phyloP scores from a whole-genome alignment of 1,140 invertebrate genomes.

The Thalassaphorura encarpata region DNA sequence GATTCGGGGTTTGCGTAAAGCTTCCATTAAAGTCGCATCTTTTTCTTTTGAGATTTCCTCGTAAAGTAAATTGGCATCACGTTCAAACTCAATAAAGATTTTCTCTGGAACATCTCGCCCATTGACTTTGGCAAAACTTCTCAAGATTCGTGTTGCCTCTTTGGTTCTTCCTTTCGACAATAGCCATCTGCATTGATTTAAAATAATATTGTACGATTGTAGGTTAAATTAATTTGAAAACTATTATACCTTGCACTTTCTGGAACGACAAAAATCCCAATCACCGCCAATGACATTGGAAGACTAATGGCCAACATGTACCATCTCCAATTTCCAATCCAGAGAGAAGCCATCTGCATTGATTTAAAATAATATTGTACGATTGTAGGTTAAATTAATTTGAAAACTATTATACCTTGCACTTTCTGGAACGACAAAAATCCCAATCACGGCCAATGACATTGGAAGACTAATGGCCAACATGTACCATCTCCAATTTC shows the following conservation, averaged over 20 bases:
- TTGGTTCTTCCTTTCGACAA: slow-evolving; percentile 69
- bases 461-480: slow-evolving; percentile 64
- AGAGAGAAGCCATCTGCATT: too few relatives aligned
- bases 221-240: too few relatives aligned
- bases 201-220: too few relatives aligned
- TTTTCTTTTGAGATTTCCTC: slow-evolving; percentile 52
- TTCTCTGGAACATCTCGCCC: slow-evolving; percentile 57
- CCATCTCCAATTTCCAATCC: slow-evolving; percentile 60
- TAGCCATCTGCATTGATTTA: slow-evolving; percentile 63
- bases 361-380: too few relatives aligned
- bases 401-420: slow-evolving; percentile 50
- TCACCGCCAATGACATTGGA: slow-evolving; percentile 55
- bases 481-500: slow-evolving; percentile 62
- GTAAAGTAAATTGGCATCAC: slow-evolving; percentile 38
- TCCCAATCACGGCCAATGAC: slow-evolving; percentile 53
- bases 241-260: slow-evolving; percentile 59
- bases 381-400: too few relatives aligned
- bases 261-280: slow-evolving; percentile 63
- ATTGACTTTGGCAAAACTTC: slow-evolving; percentile 69
- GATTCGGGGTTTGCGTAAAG: slow-evolving; percentile 61
- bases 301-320: slow-evolving; percentile 61
- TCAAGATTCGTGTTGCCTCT: slow-evolving; percentile 61
- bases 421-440: slow-evolving; percentile 68
- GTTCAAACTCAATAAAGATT: slow-evolving; percentile 60
- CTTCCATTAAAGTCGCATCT: slow-evolving; percentile 63